phyloP scores from a whole-genome alignment of 1,140 invertebrate genomes.

The Parapsyche elsis region DNA sequence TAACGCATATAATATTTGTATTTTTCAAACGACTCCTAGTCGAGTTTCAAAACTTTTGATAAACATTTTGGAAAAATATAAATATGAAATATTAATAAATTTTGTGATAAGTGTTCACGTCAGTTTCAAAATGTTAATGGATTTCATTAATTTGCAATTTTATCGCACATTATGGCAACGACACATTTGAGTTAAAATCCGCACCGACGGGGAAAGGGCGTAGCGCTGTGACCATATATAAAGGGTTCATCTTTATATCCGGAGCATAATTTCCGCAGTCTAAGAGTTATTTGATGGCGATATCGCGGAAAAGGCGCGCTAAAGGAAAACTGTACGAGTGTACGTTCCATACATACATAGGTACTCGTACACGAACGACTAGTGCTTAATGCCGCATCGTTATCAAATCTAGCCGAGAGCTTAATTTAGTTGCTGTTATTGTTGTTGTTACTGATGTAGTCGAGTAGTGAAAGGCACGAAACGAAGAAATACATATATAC shows the following conservation, averaged over 20 bases:
- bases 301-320: not conserved
- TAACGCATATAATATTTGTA: too few relatives aligned
- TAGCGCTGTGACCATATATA: not conserved
- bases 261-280: not conserved
- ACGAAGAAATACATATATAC: not conserved
- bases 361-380: not conserved
- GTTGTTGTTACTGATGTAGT: not conserved
- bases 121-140: too few relatives aligned
- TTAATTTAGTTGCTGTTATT: constrained; percentile 23
- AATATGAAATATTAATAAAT: too few relatives aligned
- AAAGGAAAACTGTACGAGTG: too few relatives aligned
- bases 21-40: too few relatives aligned
- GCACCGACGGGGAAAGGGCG: not conserved
- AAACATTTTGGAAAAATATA: too few relatives aligned
- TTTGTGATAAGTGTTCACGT: too few relatives aligned
- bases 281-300: not conserved
- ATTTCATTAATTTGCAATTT: too few relatives aligned
- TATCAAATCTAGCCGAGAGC: not conserved
- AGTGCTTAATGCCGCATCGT: not conserved
- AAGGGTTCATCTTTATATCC: not conserved
- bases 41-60: too few relatives aligned
- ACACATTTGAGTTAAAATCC: not conserved
- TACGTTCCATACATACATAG: too few relatives aligned
- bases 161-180: not conserved
- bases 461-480: not conserved